Percentiles rank a stretch among this genome's conserved stretches.
Conservation (phyloP, 2,113 vertebrate genomes). For the Accipiter virgatus region DNA sequence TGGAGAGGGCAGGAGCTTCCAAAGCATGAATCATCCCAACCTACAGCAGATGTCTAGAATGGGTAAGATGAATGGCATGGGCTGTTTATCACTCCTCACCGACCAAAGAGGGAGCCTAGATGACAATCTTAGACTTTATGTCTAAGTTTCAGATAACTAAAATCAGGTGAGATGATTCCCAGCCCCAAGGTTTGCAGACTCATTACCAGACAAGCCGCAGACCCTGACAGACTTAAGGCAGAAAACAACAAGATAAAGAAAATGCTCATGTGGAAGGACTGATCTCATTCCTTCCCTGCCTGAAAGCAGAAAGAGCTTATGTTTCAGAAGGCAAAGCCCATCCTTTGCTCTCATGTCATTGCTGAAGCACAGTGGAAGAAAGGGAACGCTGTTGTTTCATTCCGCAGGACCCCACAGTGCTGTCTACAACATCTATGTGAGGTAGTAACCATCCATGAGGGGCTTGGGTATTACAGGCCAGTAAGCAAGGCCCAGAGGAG, state of each 20-base stretch:
- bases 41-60: slow-evolving; percentile 28
- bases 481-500: background rate
- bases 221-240: slow-evolving; percentile 39
- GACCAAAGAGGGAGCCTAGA: slow-evolving; percentile 5
- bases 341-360: background rate
- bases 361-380: background rate
- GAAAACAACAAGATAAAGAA: slow-evolving; percentile 53
- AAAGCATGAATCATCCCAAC: slow-evolving; percentile 31
- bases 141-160: slow-evolving; percentile 28
- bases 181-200: slow-evolving; percentile 45
- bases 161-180: slow-evolving; percentile 12
- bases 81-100: slow-evolving; percentile 53
- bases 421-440: background rate
- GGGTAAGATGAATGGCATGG: slow-evolving; percentile 31
- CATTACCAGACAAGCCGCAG: slow-evolving; percentile 8
- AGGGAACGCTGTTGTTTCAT: accelerated
- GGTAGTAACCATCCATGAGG: accelerated
- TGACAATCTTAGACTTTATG: slow-evolving; percentile 48
- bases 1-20: background rate
- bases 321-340: background rate
- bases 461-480: background rate
- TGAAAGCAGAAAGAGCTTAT: slow-evolving; percentile 1
- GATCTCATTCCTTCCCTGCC: slow-evolving; percentile 41
- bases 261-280: slow-evolving; percentile 50
- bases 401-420: accelerated